Conservation (phyloP, 2,888 invertebrate species). For the Opisthograptis luteolata region DNA sequence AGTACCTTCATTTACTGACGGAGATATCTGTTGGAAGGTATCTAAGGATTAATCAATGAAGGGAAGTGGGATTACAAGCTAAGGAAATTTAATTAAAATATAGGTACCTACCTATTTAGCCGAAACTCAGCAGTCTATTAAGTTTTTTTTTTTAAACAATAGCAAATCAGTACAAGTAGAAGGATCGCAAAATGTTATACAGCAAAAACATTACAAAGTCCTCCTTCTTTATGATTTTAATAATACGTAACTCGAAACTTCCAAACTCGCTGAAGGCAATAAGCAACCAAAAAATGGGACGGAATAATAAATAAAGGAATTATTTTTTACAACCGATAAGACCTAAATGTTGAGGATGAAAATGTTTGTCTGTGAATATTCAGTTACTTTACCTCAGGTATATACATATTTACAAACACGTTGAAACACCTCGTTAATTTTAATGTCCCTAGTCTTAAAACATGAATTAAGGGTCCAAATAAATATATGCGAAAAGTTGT, state of each 20-base stretch:
- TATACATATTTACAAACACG: too few species aligned
- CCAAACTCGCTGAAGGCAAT: slow-evolving; percentile 47
- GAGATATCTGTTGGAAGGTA: not conserved
- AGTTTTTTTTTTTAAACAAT: slow-evolving; percentile 18
- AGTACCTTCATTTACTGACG: slow-evolving; percentile 6
- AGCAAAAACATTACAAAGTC: slow-evolving; percentile 38
- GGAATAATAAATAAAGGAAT: slow-evolving; percentile 60
- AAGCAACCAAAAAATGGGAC: slow-evolving; percentile 46
- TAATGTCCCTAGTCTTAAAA: too few species aligned
- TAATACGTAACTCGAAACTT: slow-evolving; percentile 49
- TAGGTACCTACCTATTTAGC: slow-evolving; percentile 5
- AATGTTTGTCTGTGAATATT: slow-evolving; percentile 49
- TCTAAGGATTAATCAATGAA: slow-evolving; percentile 15
- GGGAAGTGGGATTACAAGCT: slow-evolving; percentile 4
- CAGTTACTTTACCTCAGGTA: not conserved
- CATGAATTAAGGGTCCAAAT: too few species aligned
- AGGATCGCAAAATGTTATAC: slow-evolving; percentile 24
- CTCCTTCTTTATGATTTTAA: slow-evolving; percentile 50
- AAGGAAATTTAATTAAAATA: slow-evolving; percentile 17
- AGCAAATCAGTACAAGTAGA: slow-evolving; percentile 7
- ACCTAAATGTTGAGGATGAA: slow-evolving; percentile 40
- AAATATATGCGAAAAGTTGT: too few species aligned
- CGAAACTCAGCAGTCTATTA: slow-evolving; percentile 8
- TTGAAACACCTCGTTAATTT: too few species aligned
- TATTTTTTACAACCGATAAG: slow-evolving; percentile 44